phyloP scores from a whole-genome alignment of 2,797 vertebrate species.

The Kryptopterus vitreolus region DNA sequence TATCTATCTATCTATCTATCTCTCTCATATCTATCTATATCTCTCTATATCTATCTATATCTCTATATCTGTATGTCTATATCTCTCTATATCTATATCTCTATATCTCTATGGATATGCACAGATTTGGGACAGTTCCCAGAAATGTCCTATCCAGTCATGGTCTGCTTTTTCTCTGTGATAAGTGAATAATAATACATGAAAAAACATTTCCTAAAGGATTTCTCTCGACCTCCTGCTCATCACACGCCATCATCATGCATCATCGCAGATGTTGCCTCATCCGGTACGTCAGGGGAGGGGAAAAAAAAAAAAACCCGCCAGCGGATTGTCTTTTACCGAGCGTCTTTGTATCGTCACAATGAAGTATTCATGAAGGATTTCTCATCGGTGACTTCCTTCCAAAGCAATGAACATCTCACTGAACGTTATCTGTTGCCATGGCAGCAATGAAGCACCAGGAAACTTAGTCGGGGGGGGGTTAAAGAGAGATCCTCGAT shows the following conservation, averaged over 20 bases:
- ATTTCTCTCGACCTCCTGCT: background rate
- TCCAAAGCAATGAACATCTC: slow-evolving; percentile 5
- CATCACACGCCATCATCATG: too few relatives aligned
- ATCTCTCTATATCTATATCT: too few relatives aligned
- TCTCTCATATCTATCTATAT: too few relatives aligned
- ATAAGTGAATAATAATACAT: background rate
- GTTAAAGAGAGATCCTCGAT: background rate
- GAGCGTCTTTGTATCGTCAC: background rate
- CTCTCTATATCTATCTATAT: too few relatives aligned
- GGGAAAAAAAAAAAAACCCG: too few relatives aligned
- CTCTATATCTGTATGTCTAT: too few relatives aligned
- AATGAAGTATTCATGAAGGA: background rate
- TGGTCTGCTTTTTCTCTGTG: background rate
- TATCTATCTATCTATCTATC: too few relatives aligned
- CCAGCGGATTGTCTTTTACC: background rate
- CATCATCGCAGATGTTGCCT: background rate
- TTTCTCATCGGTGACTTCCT: background rate
- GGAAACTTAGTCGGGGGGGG: background rate
- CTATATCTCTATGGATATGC: too few relatives aligned
- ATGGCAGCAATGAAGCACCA: background rate
- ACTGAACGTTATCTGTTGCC: background rate
- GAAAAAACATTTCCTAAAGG: background rate
- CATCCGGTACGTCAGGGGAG: background rate
- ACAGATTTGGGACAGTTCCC: too few relatives aligned
- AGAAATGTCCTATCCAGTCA: background rate